Base-by-base conservation (phyloP, 2,888 invertebrate species). In the Nesidiocoris tenuis region DNA sequence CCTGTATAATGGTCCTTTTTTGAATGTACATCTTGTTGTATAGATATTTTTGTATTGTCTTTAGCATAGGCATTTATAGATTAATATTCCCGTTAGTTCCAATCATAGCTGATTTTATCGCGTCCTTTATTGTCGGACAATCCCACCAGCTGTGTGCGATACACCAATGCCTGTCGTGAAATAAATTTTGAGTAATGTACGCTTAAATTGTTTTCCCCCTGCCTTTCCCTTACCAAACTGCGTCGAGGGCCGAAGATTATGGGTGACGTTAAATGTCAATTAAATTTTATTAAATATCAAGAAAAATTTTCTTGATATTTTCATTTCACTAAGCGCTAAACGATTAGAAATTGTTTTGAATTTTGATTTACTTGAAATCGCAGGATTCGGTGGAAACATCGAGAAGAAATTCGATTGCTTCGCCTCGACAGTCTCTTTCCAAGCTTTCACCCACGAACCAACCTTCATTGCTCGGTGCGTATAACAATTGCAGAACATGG, bases 21-120 rank as follows among this genome's bases (percentile, higher is more conserved):
- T 65, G 7, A 7, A 39, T 2, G 25, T 65, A 39, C 19, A n/a
- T n/a, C n/a, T 39, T 54, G 23, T 55, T 67, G 67, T 67, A 67
- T 54, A 66, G 22, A 55, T 67, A 56, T 67, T 67, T 67, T 67
- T 67, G 12, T 56, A 67, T 55, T 21, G 67, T 55, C 55, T 1
- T 19, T 67, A 67, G 67, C 25, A 18, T 65, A 65, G 65, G 54
- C 25, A 65, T 24, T 18, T 39, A 65, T 65, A 65, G 54, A 54
- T 65, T 65, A 65, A n/a, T n/a, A n/a, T n/a, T n/a, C n/a, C n/a
- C n/a, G n/a, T n/a, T n/a, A n/a, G n/a, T n/a, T n/a, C n/a, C n/a
- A n/a, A n/a, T n/a, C n/a, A n/a, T n/a, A n/a, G n/a, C n/a, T n/a
- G n/a, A n/a, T n/a, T n/a, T n/a, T n/a, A n/a, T n/a, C n/a, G n/a